Base-by-base conservation (phyloP, 30 jellyfish, hydroid and myxozoan genomes). In the Phacellophora camtschatica region DNA sequence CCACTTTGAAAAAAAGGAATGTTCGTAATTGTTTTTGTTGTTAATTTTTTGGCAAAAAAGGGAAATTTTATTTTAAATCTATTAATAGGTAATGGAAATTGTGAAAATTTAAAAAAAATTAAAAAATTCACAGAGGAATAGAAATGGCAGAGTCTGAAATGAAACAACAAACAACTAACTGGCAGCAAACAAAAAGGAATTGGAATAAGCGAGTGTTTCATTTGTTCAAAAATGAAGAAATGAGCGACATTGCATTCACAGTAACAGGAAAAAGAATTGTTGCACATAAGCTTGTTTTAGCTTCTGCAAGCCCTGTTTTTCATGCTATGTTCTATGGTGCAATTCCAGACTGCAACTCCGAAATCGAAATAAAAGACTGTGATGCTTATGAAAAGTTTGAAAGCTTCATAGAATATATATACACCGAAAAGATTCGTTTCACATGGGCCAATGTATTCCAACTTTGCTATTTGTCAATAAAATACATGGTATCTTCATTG, bases 251-350 rank as follows among this genome's bases (percentile, higher is more conserved):
- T 37, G 27, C 41, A 13, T 68, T 68, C 9, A 41, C 30, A 13
- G 82, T 68, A 15, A 42, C 41, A 27, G 82, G 49, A 12, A 23
- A 41, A 29, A 68, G 30, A 28, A 15, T 68, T 66, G 20, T 12
- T n/a, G 82, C 66, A 37, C 82, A 68, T 10, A 68, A 68, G 82
- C 27, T 68, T 8, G 53, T 41, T 24, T 25, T 68, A 45, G 61
- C 82, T 37, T 37, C 61, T 13, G 82, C 66, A 24, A 68, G 82
- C 36, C 39, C 61, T 18, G 82, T 68, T 9, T 68, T 68, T 33
- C 12, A 68, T 24, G 82, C 82, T 20, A 68, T 68, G 82, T 41
- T 68, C 35, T 19, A 68, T 68, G 82, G 82, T 18, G 66, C 82
- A 18, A 27, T 68, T 51, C 45, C 82, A 23, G 59, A 66, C 11